Evolutionary conservation across 1,140 invertebrate genomes (phyloP).

Genomic region (Eueides isabella): DNA sequence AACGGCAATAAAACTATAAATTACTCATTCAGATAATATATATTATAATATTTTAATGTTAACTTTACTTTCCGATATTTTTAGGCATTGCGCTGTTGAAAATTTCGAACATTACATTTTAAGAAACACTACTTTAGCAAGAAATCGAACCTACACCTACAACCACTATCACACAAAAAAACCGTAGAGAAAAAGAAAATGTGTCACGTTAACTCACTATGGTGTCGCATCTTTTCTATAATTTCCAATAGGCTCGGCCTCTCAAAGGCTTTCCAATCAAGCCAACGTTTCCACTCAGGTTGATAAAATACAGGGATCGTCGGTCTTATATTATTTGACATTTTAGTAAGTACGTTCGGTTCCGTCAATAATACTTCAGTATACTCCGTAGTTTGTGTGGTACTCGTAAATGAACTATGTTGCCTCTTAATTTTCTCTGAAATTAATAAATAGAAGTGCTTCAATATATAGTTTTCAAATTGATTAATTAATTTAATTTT

Average conservation of each 20-base stretch:
- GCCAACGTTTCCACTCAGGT: slow-evolving; percentile 15
- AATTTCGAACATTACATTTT: too few relatives aligned
- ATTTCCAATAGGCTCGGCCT: slow-evolving; percentile 1
- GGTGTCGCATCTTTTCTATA: neutral
- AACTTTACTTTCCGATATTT: too few relatives aligned
- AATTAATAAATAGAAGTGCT: slow-evolving; percentile 3
- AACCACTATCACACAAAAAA: too few relatives aligned
- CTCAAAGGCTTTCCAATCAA: slow-evolving; percentile 21
- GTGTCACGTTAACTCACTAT: neutral
- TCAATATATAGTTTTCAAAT: neutral
- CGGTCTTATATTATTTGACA: neutral
- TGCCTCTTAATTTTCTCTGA: slow-evolving; percentile 16
- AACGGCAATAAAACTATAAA: too few relatives aligned
- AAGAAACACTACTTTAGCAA: too few relatives aligned
- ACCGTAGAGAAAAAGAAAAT: too few relatives aligned
- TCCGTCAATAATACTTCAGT: neutral
- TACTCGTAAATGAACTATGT: neutral
- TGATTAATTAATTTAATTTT: neutral
- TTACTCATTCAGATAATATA: too few relatives aligned
- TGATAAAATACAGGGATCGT: slow-evolving; percentile 16
- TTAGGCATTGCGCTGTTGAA: too few relatives aligned
- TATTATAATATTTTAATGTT: too few relatives aligned
- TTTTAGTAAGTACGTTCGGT: neutral
- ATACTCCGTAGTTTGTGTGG: neutral
- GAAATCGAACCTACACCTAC: too few relatives aligned